Conservation (phyloP, 2,113 vertebrate genomes). For the Mobula birostris region DNA sequence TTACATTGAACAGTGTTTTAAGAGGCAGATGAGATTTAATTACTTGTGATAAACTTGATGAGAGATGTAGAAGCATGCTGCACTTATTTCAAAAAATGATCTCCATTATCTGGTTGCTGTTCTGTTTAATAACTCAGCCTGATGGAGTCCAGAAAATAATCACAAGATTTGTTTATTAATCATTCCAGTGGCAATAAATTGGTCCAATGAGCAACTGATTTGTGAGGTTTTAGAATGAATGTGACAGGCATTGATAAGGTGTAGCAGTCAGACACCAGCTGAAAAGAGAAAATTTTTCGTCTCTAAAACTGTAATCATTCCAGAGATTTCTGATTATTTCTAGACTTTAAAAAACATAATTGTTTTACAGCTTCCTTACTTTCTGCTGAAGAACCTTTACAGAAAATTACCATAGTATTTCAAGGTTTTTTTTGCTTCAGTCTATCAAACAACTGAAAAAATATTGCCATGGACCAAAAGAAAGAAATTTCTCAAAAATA, state of each 20-base stretch:
- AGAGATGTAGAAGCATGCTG: not conserved
- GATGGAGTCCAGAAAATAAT: not conserved
- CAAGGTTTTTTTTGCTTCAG: not conserved
- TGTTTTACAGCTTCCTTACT: not conserved
- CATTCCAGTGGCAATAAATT: not conserved
- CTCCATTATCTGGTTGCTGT: not conserved
- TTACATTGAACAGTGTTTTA: not conserved
- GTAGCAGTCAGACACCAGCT: not conserved
- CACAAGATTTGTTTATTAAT: conserved; percentile 10
- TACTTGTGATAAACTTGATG: not conserved
- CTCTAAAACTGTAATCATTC: not conserved
- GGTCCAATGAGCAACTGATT: not conserved
- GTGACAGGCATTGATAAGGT: not conserved
- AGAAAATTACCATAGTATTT: not conserved
- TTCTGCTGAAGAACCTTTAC: not conserved
- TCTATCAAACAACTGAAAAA: not conserved
- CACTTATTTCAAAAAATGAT: not conserved
- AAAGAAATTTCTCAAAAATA: not conserved
- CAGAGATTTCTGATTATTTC: not conserved
- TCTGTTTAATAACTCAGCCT: not conserved
- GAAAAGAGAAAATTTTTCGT: not conserved
- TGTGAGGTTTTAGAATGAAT: not conserved
- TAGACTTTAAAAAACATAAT: too few relatives aligned
- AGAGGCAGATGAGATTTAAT: not conserved
- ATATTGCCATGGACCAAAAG: not conserved